Evolutionary conservation across 2,113 vertebrate species (phyloP), one percentile per base, ranked within the genome.

Genomic region (Tupaia chinensis): DNA sequence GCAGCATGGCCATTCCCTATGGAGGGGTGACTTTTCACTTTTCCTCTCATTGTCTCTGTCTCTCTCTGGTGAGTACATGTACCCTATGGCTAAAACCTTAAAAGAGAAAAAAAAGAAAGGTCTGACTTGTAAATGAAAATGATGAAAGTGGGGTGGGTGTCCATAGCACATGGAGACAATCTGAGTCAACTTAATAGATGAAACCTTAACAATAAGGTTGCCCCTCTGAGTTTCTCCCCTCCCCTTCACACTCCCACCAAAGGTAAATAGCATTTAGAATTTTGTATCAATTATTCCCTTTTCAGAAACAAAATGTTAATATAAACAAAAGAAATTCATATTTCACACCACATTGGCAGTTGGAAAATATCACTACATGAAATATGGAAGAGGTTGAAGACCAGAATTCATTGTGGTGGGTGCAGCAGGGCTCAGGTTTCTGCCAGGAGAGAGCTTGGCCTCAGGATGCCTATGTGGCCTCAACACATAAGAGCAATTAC

Each of bases 401-500:
- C 1, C n/a, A 87, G 83, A 76, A 4, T 7, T 16, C 0, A 0
- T 29, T 0, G 11, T 27, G n/a, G 69, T 81, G 60, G 91, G 82
- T 82, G 17, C 56, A 95, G 92, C 72, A 80, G 61, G 32, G 56
- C 34, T 76, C 74, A 17, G 4, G 44, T 56, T 87, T 93, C 94
- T 96, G 78, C 78, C 7, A 1, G n/a, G 56, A 87, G 82, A 58
- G 34, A 74, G 22, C 16, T 17, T 27, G 87, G 61, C 95, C 44
- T 96, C 69, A 68, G 78, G 95, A 97, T 96, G 85, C 85, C 65
- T 91, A 95, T 63, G 72, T 76, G 96, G 65, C 83, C 96, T 96
- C 97, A 93, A 92, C 78, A 69, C 95, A 96, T 96, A 96, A 97
- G 98, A 98, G 92, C 53, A 14, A 94, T 97, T 96, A 94, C 68